Conservation (phyloP, 1,140 invertebrate genomes). For the Megalopta genalis region DNA sequence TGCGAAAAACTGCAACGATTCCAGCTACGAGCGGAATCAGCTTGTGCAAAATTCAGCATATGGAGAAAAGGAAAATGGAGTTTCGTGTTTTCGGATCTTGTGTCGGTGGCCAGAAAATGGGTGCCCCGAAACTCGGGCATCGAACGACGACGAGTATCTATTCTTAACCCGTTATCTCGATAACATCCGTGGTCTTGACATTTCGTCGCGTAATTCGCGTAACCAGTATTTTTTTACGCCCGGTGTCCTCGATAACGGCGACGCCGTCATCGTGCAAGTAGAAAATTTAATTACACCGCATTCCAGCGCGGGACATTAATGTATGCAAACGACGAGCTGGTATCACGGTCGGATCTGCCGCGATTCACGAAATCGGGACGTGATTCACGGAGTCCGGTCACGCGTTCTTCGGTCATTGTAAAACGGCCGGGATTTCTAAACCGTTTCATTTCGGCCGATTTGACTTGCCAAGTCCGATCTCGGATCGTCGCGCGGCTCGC, state of each 20-base stretch:
- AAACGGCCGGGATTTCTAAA: slow-evolving; percentile 62
- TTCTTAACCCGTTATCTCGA: not conserved
- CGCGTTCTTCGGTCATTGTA: slow-evolving; percentile 60
- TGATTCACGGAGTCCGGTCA: slow-evolving; percentile 41
- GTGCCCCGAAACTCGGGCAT: too few relatives aligned
- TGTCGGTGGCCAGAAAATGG: too few relatives aligned
- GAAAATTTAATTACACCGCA: not conserved
- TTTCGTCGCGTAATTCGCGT: slow-evolving; percentile 15
- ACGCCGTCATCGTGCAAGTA: too few relatives aligned
- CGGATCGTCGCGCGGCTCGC: slow-evolving; percentile 46
- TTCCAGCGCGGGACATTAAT: not conserved
- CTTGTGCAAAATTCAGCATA: too few relatives aligned
- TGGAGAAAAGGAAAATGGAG: too few relatives aligned
- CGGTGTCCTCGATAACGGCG: not conserved
- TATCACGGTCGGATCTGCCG: not conserved
- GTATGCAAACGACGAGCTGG: not conserved
- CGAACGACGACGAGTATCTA: too few relatives aligned
- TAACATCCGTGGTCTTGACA: not conserved
- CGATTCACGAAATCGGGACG: slow-evolving; percentile 50
- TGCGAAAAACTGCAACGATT: too few relatives aligned
- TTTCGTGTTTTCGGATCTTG: too few relatives aligned
- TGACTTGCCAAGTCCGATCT: slow-evolving; percentile 40
- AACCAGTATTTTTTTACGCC: not conserved
- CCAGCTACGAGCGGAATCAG: too few relatives aligned
- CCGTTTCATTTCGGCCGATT: slow-evolving; percentile 24